Base-by-base conservation (phyloP, 2,888 invertebrate species). In the Actias luna region DNA sequence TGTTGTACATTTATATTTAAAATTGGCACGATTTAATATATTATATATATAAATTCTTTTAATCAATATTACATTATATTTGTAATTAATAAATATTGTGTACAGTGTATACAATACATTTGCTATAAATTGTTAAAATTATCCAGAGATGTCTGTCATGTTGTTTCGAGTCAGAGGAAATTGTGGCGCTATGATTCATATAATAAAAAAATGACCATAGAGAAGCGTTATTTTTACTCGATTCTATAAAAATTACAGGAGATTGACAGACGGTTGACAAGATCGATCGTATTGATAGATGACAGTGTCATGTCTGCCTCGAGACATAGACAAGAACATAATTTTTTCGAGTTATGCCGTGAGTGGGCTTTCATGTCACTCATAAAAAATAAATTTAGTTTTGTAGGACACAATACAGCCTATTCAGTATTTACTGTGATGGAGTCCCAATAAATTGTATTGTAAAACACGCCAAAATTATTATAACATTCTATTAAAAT, bases 11-110 rank as follows among this genome's bases (percentile, higher is more conserved):
- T n/a, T 55, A 18, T 27, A 52, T 52, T 27, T 52, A 55, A 29
- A 55, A 68, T 70, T 70, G 70, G 72, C 70, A 72, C 69, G 29
- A 16, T 29, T 29, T n/a, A n/a, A n/a, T 55, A 1, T 55, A 16
- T 27, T 29, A 27, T 1, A 29, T 55, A 46, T 46, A 29, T 55
- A 55, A n/a, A n/a, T 55, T 50, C 12, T 50, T 3, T 22, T 50
- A 4, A 39, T 33, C 33, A 12, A 33, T 33, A 33, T 16, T 39
- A 39, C 12, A 14, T 39, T 39, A 16, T 16, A n/a, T n/a, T n/a
- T n/a, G n/a, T n/a, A 4, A 16, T 39, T 16, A 39, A 25, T 12
- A 50, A 50, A 46, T 22, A 46, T 18, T 55, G 8, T 55, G 7
- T 25, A 52, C 27, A 52, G 5, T 55, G 29, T 55, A n/a, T 50